Evolutionary conservation across 2,888 invertebrate genomes (phyloP), one percentile per base, ranked within the genome.

Genomic region (Strigamia crassipes): DNA sequence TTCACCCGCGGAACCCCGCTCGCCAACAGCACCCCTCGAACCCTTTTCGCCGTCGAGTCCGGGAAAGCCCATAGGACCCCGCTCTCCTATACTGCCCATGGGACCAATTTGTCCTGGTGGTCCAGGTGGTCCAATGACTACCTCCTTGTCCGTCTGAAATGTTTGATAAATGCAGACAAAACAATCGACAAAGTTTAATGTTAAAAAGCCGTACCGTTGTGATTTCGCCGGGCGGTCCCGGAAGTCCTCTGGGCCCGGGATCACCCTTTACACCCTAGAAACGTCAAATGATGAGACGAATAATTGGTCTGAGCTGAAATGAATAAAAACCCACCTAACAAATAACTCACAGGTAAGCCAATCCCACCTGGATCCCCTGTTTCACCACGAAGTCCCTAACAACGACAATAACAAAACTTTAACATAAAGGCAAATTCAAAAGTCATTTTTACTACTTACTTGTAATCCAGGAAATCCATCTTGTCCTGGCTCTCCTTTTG

Each of bases 51-150:
- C 83, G 77, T 82, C 15, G 15, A 78, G 56, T 56, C 56, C n/a
- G 8, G 56, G 21, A 78, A 77, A 41, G 82, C 42, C 83, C 56
- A 34, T 34, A 3, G 34, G 34, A 34, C 51, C 34, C 66, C 79
- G 15, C 38, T 18, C 34, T 80, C 90, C 91, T 46, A 56, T 18
- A 8, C 4, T 6, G 6, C 34, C 34, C 34, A 34, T 34, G 83
- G 83, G 78, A 83, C 85, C 85, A 18, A 83, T 79, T 81, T 82
- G 81, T 34, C 85, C 85, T 13, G 84, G 83, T n/a, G 83, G 82
- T 27, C 85, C 85, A 10, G 82, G 81, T 78, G 84, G 84, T 18
- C 85, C 85, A 18, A 82, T 73, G 18, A 82, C 82, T 31, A 85
- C 85, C 13, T 84, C 83, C 12, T 81, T 41, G 3, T 34, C 34